Evolutionary conservation across 2,113 vertebrate genomes (phyloP).

Genomic region (Perognathus longimembris): DNA sequence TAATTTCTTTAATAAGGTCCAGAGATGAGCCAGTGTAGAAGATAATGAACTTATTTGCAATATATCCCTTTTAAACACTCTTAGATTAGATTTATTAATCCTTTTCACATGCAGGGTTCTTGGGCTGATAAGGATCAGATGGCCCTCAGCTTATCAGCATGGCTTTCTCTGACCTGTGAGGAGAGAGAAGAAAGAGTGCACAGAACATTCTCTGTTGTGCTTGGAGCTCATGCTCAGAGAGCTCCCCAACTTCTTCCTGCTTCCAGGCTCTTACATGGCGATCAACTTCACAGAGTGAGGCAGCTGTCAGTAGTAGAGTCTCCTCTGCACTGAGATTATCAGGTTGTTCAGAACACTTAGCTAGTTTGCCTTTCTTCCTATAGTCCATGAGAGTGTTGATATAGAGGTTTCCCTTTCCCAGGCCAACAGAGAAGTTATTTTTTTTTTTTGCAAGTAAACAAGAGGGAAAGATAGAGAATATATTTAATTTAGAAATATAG

Average conservation of each 20-base stretch:
- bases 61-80: slow-evolving; percentile 27
- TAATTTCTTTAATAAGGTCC: slow-evolving; percentile 55
- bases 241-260: neutral
- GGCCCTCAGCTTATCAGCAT: neutral
- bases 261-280: neutral
- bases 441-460: slow-evolving; percentile 40
- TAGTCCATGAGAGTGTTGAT: neutral
- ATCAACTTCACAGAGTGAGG: neutral
- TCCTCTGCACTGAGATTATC: neutral
- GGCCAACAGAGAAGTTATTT: neutral
- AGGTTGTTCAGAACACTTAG: neutral
- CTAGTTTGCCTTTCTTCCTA: neutral
- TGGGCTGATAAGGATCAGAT: neutral
- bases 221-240: neutral
- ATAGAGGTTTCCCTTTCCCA: slow-evolving; percentile 16
- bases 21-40: slow-evolving; percentile 58
- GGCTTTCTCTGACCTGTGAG: neutral
- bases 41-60: slow-evolving; percentile 53
- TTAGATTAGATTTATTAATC: slow-evolving; percentile 57
- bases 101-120: neutral
- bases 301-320: neutral
- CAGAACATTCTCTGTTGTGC: accelerated
- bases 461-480: neutral
- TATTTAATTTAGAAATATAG: slow-evolving; percentile 14
- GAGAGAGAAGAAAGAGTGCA: neutral